Evolutionary conservation across 2,797 vertebrate genomes (phyloP).

Genomic region (Micropoecilia bifurca): DNA sequence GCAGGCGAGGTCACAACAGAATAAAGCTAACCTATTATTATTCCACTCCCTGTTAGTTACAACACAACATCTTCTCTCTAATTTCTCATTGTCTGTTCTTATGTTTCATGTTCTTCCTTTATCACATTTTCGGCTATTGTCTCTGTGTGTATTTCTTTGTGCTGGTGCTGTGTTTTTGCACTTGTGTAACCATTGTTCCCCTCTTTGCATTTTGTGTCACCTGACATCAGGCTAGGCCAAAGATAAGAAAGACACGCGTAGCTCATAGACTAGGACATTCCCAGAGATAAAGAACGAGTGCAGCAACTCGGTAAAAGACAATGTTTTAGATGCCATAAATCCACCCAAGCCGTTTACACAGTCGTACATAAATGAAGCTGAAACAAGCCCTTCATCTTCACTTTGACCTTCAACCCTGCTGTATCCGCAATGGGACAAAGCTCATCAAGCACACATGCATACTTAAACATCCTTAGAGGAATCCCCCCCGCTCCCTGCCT

Average conservation of each 20-base stretch:
- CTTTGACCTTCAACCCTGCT: conserved; percentile 51
- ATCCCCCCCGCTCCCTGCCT: not conserved
- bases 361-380: conserved; percentile 39
- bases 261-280: conserved; percentile 36
- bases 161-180: conserved; percentile 15
- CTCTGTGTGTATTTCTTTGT: conserved; percentile 5
- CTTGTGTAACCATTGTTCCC: conserved; percentile 33
- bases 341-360: not conserved
- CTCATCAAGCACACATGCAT: conserved; percentile 24
- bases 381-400: conserved; percentile 31
- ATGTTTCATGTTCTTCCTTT: not conserved
- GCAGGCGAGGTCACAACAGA: not conserved
- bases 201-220: conserved; percentile 27
- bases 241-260: conserved; percentile 45
- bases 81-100: not conserved
- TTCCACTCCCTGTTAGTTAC: not conserved
- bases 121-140: not conserved
- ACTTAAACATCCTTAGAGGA: not conserved
- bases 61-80: not conserved
- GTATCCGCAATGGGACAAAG: conserved; percentile 22
- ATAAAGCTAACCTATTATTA: not conserved
- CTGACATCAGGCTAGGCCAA: conserved; percentile 20
- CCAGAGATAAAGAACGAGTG: conserved; percentile 34
- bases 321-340: conserved; percentile 7
- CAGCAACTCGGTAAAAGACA: conserved; percentile 10